Evolutionary conservation across 2,888 invertebrate species (phyloP).

Genomic region (Sesia bembeciformis): DNA sequence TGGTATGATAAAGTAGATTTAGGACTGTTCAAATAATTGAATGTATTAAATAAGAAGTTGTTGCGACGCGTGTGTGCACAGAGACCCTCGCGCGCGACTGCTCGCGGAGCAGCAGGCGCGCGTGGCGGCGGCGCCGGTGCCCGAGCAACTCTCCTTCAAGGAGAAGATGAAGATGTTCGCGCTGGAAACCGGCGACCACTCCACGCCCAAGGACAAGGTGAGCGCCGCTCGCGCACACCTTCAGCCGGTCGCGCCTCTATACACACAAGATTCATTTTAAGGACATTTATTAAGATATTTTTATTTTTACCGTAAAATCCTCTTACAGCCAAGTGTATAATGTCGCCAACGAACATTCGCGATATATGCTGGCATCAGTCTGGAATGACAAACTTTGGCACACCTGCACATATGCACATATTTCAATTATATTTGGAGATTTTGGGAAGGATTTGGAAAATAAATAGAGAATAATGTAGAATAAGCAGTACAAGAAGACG

Average conservation of each 20-base stretch:
- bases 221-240: not conserved
- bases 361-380: too few species aligned
- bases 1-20: not conserved
- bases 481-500: too few species aligned
- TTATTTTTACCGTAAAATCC: too few species aligned
- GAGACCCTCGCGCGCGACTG: slow-evolving; percentile 93
- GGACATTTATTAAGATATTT: too few species aligned
- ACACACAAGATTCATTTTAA: not conserved
- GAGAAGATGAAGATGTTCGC: slow-evolving; percentile 99
- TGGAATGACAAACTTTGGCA: too few species aligned
- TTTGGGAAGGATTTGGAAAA: too few species aligned
- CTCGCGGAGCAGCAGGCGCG: slow-evolving; percentile 85
- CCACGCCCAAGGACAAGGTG: slow-evolving; percentile 92
- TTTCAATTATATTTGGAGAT: too few species aligned
- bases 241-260: not conserved
- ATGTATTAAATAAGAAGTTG: not conserved
- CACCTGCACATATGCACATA: too few species aligned
- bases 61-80: slow-evolving; percentile 26
- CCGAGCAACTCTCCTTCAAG: slow-evolving; percentile 96
- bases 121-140: slow-evolving; percentile 81
- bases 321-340: too few species aligned
- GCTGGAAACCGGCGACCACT: slow-evolving; percentile 93
- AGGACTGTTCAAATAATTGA: not conserved
- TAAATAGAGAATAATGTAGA: too few species aligned
- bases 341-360: too few species aligned